These are phyloP conservation scores for Cryptophagus acutangulus DNA, from an alignment of 2,888 invertebrate species.

Conservation along the genomic window DNA sequence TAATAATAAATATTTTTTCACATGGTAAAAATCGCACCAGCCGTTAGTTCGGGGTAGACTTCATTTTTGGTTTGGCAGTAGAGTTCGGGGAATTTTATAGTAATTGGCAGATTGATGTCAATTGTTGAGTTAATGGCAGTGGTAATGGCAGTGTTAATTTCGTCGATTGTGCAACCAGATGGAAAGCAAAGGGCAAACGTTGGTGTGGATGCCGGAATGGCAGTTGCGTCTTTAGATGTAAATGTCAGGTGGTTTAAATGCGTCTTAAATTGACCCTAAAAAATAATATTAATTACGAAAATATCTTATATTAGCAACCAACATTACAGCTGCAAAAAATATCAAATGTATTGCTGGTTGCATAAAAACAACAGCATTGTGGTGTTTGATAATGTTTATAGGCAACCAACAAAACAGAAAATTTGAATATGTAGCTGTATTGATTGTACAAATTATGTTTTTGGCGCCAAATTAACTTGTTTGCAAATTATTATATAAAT, in stretches of 20 bases:
- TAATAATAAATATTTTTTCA: constrained; percentile 4
- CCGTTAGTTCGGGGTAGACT: constrained; percentile 8
- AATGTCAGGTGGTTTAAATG: not conserved
- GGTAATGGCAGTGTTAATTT: constrained; percentile 44
- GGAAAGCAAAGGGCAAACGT: constrained; percentile 15
- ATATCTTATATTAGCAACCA: too few species aligned
- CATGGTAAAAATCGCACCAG: constrained; percentile 15
- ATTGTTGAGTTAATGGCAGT: not conserved
- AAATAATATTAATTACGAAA: too few species aligned
- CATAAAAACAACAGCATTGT: too few species aligned
- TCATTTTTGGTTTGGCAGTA: constrained; percentile 15
- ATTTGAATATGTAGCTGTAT: too few species aligned
- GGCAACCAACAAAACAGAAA: too few species aligned
- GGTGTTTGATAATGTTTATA: too few species aligned
- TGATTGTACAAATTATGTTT: too few species aligned
- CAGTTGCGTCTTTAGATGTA: not conserved
- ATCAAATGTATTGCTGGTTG: too few species aligned
- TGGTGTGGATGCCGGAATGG: constrained; percentile 6
- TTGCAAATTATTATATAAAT: too few species aligned
- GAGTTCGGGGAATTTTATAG: constrained; percentile 10
- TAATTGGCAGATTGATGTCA: not conserved
- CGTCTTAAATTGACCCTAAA: not conserved
- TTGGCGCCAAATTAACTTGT: too few species aligned
- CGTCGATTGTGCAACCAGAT: constrained; percentile 33
- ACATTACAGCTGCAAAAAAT: too few species aligned